Evolutionary conservation across 2,113 vertebrate species (phyloP).

Genomic region (Crotalus horridus): DNA sequence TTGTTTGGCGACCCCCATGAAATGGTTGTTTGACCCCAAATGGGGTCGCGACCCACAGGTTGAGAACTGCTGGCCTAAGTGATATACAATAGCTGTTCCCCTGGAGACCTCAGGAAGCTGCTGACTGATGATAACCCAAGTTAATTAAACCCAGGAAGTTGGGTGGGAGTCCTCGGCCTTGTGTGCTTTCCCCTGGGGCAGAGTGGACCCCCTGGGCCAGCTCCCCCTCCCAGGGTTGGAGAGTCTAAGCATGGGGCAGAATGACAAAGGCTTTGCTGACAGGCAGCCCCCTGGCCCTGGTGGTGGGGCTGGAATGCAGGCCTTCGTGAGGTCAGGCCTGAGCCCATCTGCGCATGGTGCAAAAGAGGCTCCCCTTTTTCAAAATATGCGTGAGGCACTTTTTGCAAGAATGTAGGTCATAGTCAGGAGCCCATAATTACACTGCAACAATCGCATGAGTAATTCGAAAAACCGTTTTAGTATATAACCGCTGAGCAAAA

Average conservation of each 20-base stretch:
- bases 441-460: not conserved
- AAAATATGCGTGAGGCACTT: not conserved
- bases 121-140: not conserved
- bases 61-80: too few species aligned
- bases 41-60: too few species aligned
- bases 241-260: not conserved
- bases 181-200: not conserved
- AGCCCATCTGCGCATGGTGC: not conserved
- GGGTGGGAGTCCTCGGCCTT: not conserved
- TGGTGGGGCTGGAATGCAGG: too few species aligned
- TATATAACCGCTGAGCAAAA: not conserved
- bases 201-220: rapidly evolving
- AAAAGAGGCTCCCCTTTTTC: too few species aligned
- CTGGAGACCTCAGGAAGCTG: not conserved
- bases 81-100: not conserved
- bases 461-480: not conserved
- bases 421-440: not conserved
- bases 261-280: not conserved
- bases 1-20: too few species aligned
- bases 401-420: not conserved
- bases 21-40: too few species aligned
- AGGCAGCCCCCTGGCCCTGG: not conserved
- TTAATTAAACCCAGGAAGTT: not conserved
- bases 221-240: not conserved
- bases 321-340: not conserved